Base-by-base conservation (phyloP, 2,888 invertebrate species). In the Melangyna quadrimaculata region DNA sequence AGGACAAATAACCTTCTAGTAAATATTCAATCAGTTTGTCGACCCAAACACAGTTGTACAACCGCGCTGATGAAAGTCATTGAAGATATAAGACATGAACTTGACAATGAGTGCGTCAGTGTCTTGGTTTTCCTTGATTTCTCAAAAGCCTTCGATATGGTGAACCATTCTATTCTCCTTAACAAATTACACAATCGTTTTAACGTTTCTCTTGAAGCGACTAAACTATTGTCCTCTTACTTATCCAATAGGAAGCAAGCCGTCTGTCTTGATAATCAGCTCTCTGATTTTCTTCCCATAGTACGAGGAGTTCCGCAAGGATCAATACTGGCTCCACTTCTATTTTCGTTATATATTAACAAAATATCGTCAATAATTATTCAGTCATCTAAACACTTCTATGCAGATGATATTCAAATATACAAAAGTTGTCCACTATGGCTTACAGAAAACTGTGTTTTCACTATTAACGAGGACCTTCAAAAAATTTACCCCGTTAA, bases 361-460 rank as follows among this genome's bases (percentile, higher is more conserved):
- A 8, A 51, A 51, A 55, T 19, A 35, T 10, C 35, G 10, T 35
- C 1, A 10, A 32, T 32, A 5, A 57, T 57, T 3, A 3, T 8
- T 3, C 8, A 29, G 1, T 5, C 17, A 3, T 65, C 43, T 9
- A 45, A 65, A 17, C 65, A 65, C 9, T 43, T 65, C 17, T 65
- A 65, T 12, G 29, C 61, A 2, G 61, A 61, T 40, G 61, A 61
- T 12, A 24, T 61, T 12, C 61, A 61, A 37, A 61, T 61, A 5
- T 40, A 61, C 3, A 14, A 7, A 35, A 35, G 35, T 7, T 61
- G 40, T 19, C 14, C 61, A 2, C 17, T 61, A 8, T n/a, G 40
- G 3, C 61, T 61, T 12, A 22, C 24, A 40, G 43, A 61, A 22
- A 27, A 53, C 8, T 53, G n/a, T 8, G n/a, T 27, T 10, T 27